phyloP scores from a whole-genome alignment of 2,888 invertebrate species.

The Drosophila mayaguana region DNA sequence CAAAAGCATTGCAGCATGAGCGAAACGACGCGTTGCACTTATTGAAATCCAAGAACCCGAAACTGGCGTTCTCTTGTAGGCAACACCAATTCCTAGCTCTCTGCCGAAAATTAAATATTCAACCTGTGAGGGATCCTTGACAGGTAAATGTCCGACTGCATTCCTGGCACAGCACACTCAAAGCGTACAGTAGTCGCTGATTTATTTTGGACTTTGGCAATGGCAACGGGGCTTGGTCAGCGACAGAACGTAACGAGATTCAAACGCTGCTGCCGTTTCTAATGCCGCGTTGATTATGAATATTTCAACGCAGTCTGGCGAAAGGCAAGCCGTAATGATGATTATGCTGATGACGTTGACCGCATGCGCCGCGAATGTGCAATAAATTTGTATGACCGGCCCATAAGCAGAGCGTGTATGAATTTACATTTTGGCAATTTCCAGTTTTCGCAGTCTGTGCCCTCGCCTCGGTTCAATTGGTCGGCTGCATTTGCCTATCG shows the following conservation, averaged over 20 bases:
- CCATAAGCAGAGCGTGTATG: too few relatives aligned
- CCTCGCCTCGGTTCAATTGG: constrained; percentile 36
- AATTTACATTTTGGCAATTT: constrained; percentile 83
- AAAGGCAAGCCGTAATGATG: constrained; percentile 31
- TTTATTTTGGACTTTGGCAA: constrained; percentile 21
- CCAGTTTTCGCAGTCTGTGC: constrained; percentile 68
- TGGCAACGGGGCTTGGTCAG: background rate
- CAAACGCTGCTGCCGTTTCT: constrained; percentile 51
- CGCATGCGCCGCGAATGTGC: constrained; percentile 61
- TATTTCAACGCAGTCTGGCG: constrained; percentile 58
- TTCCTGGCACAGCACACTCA: background rate
- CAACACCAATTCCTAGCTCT: background rate
- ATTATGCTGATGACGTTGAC: constrained; percentile 36
- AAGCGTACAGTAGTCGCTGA: constrained; percentile 29
- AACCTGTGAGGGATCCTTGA: background rate
- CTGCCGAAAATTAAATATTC: too few relatives aligned
- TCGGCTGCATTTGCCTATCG: constrained; percentile 57
- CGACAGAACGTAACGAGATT: constrained; percentile 42
- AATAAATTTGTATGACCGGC: constrained; percentile 71
- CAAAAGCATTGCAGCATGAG: background rate
- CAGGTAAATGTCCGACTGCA: background rate
- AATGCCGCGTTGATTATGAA: constrained; percentile 74
- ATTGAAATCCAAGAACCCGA: constrained; percentile 18
- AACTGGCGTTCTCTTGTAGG: too few relatives aligned
- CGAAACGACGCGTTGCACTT: constrained; percentile 10